Percentiles rank a stretch among this genome's conserved stretches.
phyloP scores from a whole-genome alignment of 2,888 invertebrate genomes.

The Bugulina stolonifera region DNA sequence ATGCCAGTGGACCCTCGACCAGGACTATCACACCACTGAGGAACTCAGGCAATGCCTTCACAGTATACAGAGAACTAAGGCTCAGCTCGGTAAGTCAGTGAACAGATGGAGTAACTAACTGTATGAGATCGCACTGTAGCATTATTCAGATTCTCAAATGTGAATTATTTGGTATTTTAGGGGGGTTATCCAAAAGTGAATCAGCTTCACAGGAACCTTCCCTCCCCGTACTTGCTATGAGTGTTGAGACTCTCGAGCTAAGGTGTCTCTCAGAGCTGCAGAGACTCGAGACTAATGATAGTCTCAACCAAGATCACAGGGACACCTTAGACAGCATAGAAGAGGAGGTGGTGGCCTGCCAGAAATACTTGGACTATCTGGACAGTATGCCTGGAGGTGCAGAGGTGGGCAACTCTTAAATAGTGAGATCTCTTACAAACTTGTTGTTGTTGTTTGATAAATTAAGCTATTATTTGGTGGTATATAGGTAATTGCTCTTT shows the following conservation, averaged over 20 bases:
- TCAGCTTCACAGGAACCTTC: slow-evolving; percentile 2
- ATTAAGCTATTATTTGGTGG: too few relatives aligned
- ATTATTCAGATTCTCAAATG: too few relatives aligned
- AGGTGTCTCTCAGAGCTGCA: slow-evolving; percentile 17
- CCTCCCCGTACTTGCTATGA: not conserved
- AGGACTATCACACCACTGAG: slow-evolving; percentile 4
- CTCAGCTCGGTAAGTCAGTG: slow-evolving; percentile 8
- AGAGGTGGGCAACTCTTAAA: too few relatives aligned
- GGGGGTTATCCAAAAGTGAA: not conserved
- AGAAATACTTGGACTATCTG: slow-evolving; percentile 13
- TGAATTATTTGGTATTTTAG: not conserved
- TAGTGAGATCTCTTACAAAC: too few relatives aligned
- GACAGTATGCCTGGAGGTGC: slow-evolving; percentile 9
- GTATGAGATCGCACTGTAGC: too few relatives aligned
- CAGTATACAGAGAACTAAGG: not conserved
- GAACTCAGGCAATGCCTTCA: not conserved
- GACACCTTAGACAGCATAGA: slow-evolving; percentile 15
- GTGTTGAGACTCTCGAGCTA: slow-evolving; percentile 10
- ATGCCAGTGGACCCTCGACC: slow-evolving; percentile 21
- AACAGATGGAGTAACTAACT: too few relatives aligned
- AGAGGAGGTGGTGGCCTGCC: slow-evolving; percentile 18
- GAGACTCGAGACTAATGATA: slow-evolving; percentile 2
- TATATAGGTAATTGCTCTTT: too few relatives aligned
- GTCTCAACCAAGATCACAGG: not conserved
- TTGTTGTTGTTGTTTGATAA: too few relatives aligned